Evolutionary conservation across 1,140 invertebrate genomes (phyloP), one percentile per base, ranked within the genome.

Genomic region (Phocides pigmalion): DNA sequence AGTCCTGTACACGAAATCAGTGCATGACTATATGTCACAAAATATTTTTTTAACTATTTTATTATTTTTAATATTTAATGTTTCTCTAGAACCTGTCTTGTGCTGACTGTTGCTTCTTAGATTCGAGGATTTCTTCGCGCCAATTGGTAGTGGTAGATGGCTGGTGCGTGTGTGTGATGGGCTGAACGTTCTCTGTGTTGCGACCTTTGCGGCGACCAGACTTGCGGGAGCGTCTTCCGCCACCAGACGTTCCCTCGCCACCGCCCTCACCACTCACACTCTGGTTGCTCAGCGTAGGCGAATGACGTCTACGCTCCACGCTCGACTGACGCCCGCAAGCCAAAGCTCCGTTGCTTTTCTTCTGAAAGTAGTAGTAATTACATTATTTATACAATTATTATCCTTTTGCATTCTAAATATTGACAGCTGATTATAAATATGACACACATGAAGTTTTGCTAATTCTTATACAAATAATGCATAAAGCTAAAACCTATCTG

Each of bases 81-180:
- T 47, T n/a, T n/a, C n/a, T 9, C 1, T 9, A 17, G 11, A 28
- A 50, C 59, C 44, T 62, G 35, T 49, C 46, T 17, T 41, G 37
- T 11, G n/a, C 62, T 17, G 73, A 46, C 20, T 74, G 72, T 1
- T 79, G 76, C 62, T 86, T 87, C 56, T 90, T 90, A 5, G 86
- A 84, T 58, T 89, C 86, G 3, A 87, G 59, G 37, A 90, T 90
- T 47, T 90, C 87, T 11, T 90, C 87, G 0, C 87, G 68, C 87
- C 87, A 90, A 63, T 84, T 90, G 15, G 70, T 70, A 15, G 74
- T 50, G 39, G 69, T 51, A 28, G 56, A 17, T 25, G 62, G 0
- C 16, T 22, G 44, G 54, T 65, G 47, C 62, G 64, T 59, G 68
- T 51, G 68, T 17, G 71, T 54, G n/a, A 63, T 46, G n/a, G 66